These are phyloP conservation scores for Phaonia tiefii DNA, from an alignment of 2,888 invertebrate genomes.

Conservation along the genomic window DNA sequence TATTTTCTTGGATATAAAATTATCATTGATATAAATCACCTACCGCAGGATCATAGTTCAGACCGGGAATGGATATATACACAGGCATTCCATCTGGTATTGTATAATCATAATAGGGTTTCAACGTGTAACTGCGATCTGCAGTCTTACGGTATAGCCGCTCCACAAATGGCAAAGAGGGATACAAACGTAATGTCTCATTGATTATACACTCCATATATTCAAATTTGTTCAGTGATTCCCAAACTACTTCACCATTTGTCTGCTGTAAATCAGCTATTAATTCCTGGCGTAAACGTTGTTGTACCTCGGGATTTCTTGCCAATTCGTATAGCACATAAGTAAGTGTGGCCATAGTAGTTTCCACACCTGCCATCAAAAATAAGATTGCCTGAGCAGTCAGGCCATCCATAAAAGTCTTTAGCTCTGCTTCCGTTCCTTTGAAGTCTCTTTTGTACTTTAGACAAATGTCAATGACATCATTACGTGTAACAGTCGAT, in stretches of 20 bases:
- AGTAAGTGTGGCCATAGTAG: conserved; percentile 79
- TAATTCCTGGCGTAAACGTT: conserved; percentile 80
- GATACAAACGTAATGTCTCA: conserved; percentile 78
- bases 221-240: conserved; percentile 79
- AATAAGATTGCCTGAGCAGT: conserved; percentile 78
- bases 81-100: conserved; percentile 76
- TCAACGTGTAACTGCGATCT: conserved; percentile 69
- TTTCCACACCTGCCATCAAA: conserved; percentile 78
- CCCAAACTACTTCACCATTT: conserved; percentile 79
- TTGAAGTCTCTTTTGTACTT: conserved; percentile 76
- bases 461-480: conserved; percentile 81
- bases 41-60: conserved; percentile 79
- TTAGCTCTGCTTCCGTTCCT: conserved; percentile 74
- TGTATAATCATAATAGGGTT: conserved; percentile 74
- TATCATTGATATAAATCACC: neutral
- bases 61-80: conserved; percentile 75
- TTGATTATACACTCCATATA: conserved; percentile 80
- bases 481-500: conserved; percentile 78
- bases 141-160: conserved; percentile 71
- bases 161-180: conserved; percentile 77
- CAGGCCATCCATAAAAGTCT: neutral
- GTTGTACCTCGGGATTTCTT: conserved; percentile 78
- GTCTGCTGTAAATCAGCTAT: conserved; percentile 74
- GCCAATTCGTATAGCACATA: conserved; percentile 79
- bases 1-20: neutral